These are phyloP conservation scores for Plagodis pulveraria DNA, from an alignment of 2,888 invertebrate species.

Conservation along the genomic window DNA sequence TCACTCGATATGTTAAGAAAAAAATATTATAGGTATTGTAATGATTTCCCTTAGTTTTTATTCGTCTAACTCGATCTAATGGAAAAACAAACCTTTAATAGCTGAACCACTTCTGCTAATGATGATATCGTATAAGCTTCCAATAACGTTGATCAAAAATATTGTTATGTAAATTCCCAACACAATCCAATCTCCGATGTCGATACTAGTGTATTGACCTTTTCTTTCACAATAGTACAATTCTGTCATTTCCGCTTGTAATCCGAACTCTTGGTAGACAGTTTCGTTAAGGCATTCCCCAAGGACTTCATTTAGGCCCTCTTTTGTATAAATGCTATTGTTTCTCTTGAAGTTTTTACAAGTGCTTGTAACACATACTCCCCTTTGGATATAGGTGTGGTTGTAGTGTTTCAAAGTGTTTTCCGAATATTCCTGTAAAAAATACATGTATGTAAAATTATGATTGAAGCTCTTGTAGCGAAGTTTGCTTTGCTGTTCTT, in stretches of 20 bases:
- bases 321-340: background rate
- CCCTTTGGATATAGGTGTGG: background rate
- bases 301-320: background rate
- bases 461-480: no score
- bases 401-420: conserved; percentile 8
- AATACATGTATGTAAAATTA: background rate
- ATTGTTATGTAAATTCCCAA: conserved; percentile 26
- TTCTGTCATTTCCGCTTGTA: conserved; percentile 36
- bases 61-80: no score
- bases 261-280: conserved; percentile 25
- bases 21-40: no score
- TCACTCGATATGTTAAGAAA: no score
- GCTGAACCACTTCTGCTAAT: background rate
- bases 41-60: no score
- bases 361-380: background rate
- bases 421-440: background rate
- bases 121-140: conserved; percentile 31
- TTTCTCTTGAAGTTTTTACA: background rate
- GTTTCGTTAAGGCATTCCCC: background rate
- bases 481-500: no score
- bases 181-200: conserved; percentile 33
- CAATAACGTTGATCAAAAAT: conserved; percentile 26
- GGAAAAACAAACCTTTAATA: no score
- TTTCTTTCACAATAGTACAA: conserved; percentile 36
- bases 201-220: conserved; percentile 10